Conservation (phyloP, 2,113 vertebrate species). For the Neotoma lepida region DNA sequence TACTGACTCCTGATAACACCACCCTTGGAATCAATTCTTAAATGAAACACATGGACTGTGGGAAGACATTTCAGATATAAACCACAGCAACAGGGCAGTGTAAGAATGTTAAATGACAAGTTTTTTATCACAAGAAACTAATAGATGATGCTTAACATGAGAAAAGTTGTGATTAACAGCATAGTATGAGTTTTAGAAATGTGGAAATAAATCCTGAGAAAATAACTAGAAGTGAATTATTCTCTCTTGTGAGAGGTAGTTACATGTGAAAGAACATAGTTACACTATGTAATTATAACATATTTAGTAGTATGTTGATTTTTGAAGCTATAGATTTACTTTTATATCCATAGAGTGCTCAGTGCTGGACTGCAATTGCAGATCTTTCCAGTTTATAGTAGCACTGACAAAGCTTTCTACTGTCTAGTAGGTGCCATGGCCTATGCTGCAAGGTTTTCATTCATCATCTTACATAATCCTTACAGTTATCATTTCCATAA, state of each 20-base stretch:
- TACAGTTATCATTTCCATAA: conserved; percentile 15
- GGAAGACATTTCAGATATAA: background rate
- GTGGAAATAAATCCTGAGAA: background rate
- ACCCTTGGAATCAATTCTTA: background rate
- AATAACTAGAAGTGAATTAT: background rate
- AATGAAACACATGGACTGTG: background rate
- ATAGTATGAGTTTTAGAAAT: background rate
- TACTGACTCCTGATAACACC: background rate
- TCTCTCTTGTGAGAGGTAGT: background rate
- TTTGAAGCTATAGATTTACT: background rate
- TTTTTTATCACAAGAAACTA: conserved; percentile 9
- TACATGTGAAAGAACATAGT: background rate
- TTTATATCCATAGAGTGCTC: background rate
- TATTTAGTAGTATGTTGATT: background rate
- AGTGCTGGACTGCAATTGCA: background rate
- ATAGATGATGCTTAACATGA: background rate
- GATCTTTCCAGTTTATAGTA: background rate
- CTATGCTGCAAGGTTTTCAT: conserved; percentile 1
- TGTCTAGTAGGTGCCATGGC: background rate
- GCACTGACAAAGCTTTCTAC: background rate
- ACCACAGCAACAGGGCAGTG: background rate
- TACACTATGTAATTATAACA: background rate
- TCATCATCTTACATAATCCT: background rate
- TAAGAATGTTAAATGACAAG: background rate
- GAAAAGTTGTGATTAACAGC: background rate